Evolutionary conservation across 2,888 invertebrate genomes (phyloP).

Genomic region (Xanthia icteritia): DNA sequence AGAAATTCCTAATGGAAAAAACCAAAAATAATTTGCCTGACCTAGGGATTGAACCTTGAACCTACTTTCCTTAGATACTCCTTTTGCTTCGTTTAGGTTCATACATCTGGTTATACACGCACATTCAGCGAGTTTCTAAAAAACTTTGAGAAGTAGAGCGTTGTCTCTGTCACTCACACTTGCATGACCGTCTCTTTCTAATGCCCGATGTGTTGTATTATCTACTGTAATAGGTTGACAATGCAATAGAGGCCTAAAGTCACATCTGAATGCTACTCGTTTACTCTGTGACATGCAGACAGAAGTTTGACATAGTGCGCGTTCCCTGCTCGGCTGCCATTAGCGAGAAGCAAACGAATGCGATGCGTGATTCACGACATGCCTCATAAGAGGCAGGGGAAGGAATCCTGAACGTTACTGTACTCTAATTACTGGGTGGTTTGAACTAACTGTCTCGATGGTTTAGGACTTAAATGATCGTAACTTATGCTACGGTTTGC

Average conservation of each 20-base stretch:
- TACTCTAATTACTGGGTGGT: not conserved
- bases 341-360: conserved; percentile 30
- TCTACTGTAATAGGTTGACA: not conserved
- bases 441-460: not conserved
- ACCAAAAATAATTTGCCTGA: too few species aligned
- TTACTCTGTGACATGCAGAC: conserved; percentile 23
- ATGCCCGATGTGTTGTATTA: not conserved
- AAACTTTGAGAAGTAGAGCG: too few species aligned
- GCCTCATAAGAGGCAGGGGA: not conserved
- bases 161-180: not conserved
- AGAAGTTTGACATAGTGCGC: conserved; percentile 51
- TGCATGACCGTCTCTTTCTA: not conserved
- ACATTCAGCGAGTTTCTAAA: too few species aligned
- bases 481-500: not conserved
- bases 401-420: not conserved
- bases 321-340: conserved; percentile 42
- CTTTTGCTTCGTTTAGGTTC: too few species aligned
- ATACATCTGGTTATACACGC: too few species aligned
- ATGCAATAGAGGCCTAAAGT: not conserved
- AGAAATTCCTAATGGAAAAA: too few species aligned
- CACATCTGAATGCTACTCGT: not conserved
- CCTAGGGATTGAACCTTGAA: too few species aligned
- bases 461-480: too few species aligned
- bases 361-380: conserved; percentile 27
- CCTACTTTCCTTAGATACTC: too few species aligned